Evolutionary conservation across 2,888 invertebrate species (phyloP), one percentile per base, ranked within the genome.

Genomic region (Calameuta pallipes): DNA sequence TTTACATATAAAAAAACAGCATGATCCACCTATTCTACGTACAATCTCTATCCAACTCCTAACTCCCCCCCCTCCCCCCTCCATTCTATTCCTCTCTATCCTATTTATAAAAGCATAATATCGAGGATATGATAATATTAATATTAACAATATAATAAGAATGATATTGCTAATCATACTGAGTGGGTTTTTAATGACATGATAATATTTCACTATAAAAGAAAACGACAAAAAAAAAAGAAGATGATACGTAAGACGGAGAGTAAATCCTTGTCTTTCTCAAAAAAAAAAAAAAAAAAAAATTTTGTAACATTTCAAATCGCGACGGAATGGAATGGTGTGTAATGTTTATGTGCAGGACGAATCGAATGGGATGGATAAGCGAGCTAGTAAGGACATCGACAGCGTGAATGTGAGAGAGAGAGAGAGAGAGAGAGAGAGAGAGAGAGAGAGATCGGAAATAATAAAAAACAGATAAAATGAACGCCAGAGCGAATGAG

Each of bases 71-170:
- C 69, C 69, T 3, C n/a, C 2, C 30, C 31, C 0, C 70, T 30
- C n/a, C 12, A 15, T 31, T 56, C 69, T 30, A 23, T 4, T 74
- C 74, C 70, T n/a, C 41, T 23, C 31, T 33, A 75, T 81, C 87
- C 89, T 91, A 91, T 91, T 91, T 91, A 91, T 91, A 89, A 90
- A 90, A 90, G 89, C 91, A 91, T 91, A 90, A 90, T 91, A 91
- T 90, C 86, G 89, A 91, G 90, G 88, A 90, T 90, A 90, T 87
- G 89, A 89, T 91, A 90, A 89, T 89, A 91, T 89, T 90, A 91
- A 90, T 91, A 90, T 90, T 90, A 91, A 91, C 90, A 91, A 89
- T 90, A 91, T 85, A 89, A 90, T 90, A 90, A 89, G 85, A 90
- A 90, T 86, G 89, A 89, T 90, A 91, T 90, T 88, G 91, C 91